phyloP scores from a whole-genome alignment of 1,140 invertebrate genomes.

The Epicauta chinensis region DNA sequence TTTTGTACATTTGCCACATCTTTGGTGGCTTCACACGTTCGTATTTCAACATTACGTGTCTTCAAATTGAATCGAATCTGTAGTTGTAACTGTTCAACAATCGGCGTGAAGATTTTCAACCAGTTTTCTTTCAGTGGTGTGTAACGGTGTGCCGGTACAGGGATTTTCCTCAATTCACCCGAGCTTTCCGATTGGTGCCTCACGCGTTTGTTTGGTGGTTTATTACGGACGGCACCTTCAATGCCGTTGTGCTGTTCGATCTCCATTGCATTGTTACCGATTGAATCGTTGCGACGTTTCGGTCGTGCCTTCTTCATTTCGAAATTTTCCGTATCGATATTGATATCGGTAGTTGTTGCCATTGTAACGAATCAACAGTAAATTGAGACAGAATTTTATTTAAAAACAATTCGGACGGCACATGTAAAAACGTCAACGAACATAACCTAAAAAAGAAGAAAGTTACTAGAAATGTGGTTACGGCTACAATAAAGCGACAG shows the following conservation, averaged over 20 bases:
- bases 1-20: slow-evolving; percentile 93
- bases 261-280: slow-evolving; percentile 51
- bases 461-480: too few species aligned
- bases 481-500: too few species aligned
- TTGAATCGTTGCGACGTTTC: slow-evolving; percentile 46
- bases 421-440: too few species aligned
- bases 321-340: slow-evolving; percentile 53
- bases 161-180: slow-evolving; percentile 57
- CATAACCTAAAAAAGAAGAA: too few species aligned
- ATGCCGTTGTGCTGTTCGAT: slow-evolving; percentile 59
- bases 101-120: slow-evolving; percentile 94
- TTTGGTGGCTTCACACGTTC: slow-evolving; percentile 66
- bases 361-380: too few species aligned
- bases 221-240: slow-evolving; percentile 49
- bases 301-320: slow-evolving; percentile 47
- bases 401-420: too few species aligned
- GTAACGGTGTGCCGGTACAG: slow-evolving; percentile 67
- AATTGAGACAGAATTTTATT: too few species aligned
- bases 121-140: slow-evolving; percentile 93
- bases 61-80: slow-evolving; percentile 95
- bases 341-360: slow-evolving; percentile 32
- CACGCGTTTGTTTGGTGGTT: slow-evolving; percentile 46
- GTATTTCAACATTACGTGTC: slow-evolving; percentile 84
- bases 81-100: slow-evolving; percentile 91
- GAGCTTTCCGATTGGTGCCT: slow-evolving; percentile 48